Evolutionary conservation across 2,888 invertebrate species (phyloP), one percentile per base, ranked within the genome.

Genomic region (Malthinus seriepunctatus): DNA sequence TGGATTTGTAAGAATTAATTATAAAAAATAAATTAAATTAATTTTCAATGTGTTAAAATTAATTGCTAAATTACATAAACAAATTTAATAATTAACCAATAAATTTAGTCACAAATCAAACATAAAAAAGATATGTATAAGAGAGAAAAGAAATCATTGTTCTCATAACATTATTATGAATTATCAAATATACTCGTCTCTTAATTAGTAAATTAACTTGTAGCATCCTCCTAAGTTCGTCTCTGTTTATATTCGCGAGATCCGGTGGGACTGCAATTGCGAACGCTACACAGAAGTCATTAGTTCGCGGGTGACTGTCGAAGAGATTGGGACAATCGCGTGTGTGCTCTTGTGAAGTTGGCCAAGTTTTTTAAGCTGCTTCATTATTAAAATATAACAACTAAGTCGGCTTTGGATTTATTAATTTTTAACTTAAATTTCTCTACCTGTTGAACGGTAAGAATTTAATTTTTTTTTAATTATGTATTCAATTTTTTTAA

Each of bases 231-330:
- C 63, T 62, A 54, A 63, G 60, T 63, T 48, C 64, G 64, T 59
- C 56, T 62, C 65, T 68, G 66, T 56, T 48, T 57, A 54, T 57
- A 59, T 63, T 65, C 61, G 64, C 64, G 63, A 65, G 62, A 67
- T 64, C 65, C 63, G 65, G 65, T 61, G 65, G 64, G 64, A 63
- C 60, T 59, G 63, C 62, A 67, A 67, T 67, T 65, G 62, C 60
- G 57, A 60, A 61, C 61, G 60, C 63, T 61, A 62, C 56, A 60
- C 56, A 51, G 60, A 63, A 60, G 62, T 61, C 63, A 60, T 53
- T 63, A 67, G 66, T 67, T 66, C 65, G 65, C 68, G 65, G 62
- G 64, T 59, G 62, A 57, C 64, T 60, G 60, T 62, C 51, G 65
- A 63, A 50, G 51, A 58, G 48, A 52, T 57, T 50, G 52, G 59